Evolutionary conservation across 2,888 invertebrate genomes (phyloP).

Genomic region (Nudaria mundana): DNA sequence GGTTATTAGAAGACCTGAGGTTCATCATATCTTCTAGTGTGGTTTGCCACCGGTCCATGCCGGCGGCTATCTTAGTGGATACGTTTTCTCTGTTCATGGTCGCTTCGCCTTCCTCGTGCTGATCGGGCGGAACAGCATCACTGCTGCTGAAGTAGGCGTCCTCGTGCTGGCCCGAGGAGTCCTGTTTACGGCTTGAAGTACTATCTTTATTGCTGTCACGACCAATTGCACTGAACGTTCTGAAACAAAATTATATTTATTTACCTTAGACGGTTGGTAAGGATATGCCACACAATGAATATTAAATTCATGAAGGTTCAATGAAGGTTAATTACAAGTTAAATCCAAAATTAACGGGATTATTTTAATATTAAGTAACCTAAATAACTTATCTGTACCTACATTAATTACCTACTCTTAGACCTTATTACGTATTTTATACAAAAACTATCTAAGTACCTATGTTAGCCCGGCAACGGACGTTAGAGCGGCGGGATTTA

Average conservation of each 20-base stretch:
- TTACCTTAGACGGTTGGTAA: too few species aligned
- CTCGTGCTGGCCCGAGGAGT: slow-evolving; percentile 10
- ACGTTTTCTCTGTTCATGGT: slow-evolving; percentile 72
- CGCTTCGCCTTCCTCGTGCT: slow-evolving; percentile 41
- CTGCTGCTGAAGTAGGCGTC: slow-evolving; percentile 32
- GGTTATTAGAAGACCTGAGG: slow-evolving; percentile 70
- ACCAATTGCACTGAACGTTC: slow-evolving; percentile 54
- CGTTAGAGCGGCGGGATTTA: too few species aligned
- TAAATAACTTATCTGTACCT: too few species aligned
- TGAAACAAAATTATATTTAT: slow-evolving; percentile 37
- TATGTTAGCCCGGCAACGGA: too few species aligned
- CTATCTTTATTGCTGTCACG: slow-evolving; percentile 29
- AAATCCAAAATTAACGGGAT: too few species aligned
- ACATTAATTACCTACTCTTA: too few species aligned
- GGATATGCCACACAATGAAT: too few species aligned
- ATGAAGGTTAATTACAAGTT: too few species aligned
- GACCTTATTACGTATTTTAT: too few species aligned
- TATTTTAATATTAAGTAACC: too few species aligned
- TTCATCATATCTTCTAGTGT: slow-evolving; percentile 74
- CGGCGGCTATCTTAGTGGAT: slow-evolving; percentile 67
- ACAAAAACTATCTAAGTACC: too few species aligned
- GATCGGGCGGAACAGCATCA: slow-evolving; percentile 36
- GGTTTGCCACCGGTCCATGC: slow-evolving; percentile 78
- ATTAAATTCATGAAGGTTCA: too few species aligned
- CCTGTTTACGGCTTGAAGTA: slow-evolving; percentile 8